Evolutionary conservation across 2,888 invertebrate species (phyloP), one percentile per base, ranked within the genome.

Genomic region (Acrocera orbiculus): DNA sequence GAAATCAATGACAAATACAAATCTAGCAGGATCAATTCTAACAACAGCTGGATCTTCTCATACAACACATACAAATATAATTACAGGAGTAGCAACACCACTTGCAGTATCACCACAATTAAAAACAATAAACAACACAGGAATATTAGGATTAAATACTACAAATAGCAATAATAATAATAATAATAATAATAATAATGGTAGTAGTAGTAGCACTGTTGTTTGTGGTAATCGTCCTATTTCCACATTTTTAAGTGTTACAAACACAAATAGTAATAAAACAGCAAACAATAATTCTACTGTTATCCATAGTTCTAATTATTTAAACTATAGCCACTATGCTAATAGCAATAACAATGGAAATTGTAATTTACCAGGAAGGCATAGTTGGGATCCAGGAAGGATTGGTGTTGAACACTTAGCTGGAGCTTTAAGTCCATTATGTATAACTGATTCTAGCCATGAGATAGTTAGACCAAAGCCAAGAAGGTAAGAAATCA

Each of bases 381-480:
- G 56, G 34, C 59, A 58, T 40, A 59, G 56, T 38, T 60, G 59
- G 59, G 61, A 59, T 47, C 52, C 56, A 20, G 60, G 59, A 44
- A 54, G 56, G 38, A 47, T 58, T 41, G 67, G 67, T 44, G 65
- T 67, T 37, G 70, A 70, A 48, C 68, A 70, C 51, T 62, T 69
- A 45, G 67, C 67, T 28, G 69, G 70, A 40, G 71, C 72, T 19
- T 56, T 73, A 38, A 70, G 72, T 48, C 72, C 70, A 37, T 62
- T 73, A 37, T 73, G 73, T 52, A 72, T 73, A 47, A 70, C 73
- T 32, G 74, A 75, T 56, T 74, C 77, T 46, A 78, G 76, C 47
- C 83, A 85, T 62, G 83, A 85, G 61, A 85, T 85, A 51, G 69
- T 85, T 42, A 65, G 83, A 42, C 85, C 85, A 9, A 85, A 85